Conservation (phyloP, 2,888 invertebrate species). For the Lasioglossum morio region DNA sequence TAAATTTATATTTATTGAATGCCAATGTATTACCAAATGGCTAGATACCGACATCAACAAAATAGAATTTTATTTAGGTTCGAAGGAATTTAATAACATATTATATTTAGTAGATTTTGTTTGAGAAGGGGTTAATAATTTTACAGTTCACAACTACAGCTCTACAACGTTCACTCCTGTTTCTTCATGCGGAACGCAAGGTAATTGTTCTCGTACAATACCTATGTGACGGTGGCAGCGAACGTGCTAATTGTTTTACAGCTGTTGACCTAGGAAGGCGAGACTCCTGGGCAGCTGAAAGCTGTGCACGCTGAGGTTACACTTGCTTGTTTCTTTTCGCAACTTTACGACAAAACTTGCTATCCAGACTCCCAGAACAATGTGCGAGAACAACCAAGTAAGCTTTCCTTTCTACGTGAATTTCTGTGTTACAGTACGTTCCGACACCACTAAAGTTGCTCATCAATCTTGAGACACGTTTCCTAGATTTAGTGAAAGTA, state of each 20-base stretch:
- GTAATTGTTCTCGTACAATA: background rate
- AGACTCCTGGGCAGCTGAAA: background rate
- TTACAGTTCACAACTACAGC: no score
- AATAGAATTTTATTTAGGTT: no score
- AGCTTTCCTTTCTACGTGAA: background rate
- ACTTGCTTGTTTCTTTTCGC: background rate
- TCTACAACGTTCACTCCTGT: background rate
- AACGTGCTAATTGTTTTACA: slow-evolving; percentile 6
- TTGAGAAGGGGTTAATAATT: no score
- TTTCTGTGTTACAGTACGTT: background rate
- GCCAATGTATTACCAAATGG: no score
- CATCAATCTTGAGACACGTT: background rate
- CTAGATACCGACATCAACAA: no score
- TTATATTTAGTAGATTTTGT: no score
- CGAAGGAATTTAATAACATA: no score
- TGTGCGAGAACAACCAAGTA: background rate
- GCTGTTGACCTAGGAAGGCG: slow-evolving; percentile 3
- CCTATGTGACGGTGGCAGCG: background rate
- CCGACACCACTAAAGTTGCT: background rate
- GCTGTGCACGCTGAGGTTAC: background rate
- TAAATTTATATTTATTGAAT: no score
- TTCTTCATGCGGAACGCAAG: background rate
- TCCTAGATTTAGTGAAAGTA: background rate
- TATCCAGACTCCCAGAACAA: background rate
- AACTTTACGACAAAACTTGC: background rate